phyloP scores from a whole-genome alignment of 2,888 invertebrate species.

The Drosophila bunnanda region DNA sequence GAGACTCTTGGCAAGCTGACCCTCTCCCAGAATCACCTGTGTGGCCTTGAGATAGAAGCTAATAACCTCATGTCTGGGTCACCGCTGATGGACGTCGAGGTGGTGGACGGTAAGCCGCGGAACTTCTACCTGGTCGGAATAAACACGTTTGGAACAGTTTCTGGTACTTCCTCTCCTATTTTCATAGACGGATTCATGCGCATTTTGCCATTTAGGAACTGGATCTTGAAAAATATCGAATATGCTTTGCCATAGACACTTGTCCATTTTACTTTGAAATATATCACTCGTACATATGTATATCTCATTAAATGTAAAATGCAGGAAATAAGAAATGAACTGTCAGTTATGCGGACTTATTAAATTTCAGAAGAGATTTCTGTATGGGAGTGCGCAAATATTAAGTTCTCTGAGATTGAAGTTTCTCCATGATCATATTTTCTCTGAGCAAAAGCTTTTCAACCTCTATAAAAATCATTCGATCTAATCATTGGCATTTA shows the following conservation, averaged over 20 bases:
- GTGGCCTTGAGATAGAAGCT: slow-evolving; percentile 1
- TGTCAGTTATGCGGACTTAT: not conserved
- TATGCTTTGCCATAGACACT: not conserved
- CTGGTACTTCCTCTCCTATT: not conserved
- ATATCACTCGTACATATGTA: not conserved
- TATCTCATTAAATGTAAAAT: not conserved
- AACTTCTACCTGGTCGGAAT: slow-evolving; percentile 35
- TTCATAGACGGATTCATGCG: slow-evolving; percentile 25
- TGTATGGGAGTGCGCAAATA: not conserved
- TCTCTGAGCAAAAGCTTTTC: not conserved
- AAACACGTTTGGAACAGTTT: slow-evolving; percentile 1
- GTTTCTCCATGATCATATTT: not conserved
- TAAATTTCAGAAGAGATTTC: too few relatives aligned
- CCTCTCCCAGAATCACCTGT: slow-evolving; percentile 12
- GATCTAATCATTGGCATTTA: not conserved
- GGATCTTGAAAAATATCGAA: slow-evolving; percentile 8
- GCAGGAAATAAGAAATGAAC: not conserved
- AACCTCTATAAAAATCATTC: not conserved
- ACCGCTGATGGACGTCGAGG: slow-evolving; percentile 32
- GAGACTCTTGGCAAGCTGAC: not conserved
- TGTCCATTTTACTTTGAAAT: not conserved
- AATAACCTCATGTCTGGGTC: slow-evolving; percentile 16
- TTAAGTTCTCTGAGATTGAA: not conserved
- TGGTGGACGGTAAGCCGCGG: slow-evolving; percentile 22
- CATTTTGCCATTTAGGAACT: slow-evolving; percentile 19